Evolutionary conservation across 2,888 invertebrate genomes (phyloP).

Genomic region (Latrodectus hesperus): DNA sequence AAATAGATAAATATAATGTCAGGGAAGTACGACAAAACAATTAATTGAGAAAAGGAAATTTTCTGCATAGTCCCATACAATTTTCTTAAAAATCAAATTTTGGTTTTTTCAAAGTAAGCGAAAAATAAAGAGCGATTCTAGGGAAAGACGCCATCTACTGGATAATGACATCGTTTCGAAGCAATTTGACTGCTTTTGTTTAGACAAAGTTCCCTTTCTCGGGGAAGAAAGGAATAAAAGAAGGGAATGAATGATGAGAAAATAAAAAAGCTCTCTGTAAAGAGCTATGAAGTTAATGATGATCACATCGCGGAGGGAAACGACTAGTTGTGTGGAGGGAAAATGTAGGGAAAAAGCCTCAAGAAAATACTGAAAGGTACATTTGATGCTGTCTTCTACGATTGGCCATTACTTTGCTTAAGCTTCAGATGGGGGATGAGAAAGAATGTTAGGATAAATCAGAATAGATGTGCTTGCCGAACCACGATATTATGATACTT

Average conservation of each 20-base stretch:
- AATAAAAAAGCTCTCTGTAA: conserved; percentile 35
- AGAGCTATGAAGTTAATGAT: conserved; percentile 55
- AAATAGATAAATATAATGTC: conserved; percentile 50
- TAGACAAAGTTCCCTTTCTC: conserved; percentile 15
- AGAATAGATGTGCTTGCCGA: conserved; percentile 26
- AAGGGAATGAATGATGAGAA: background rate
- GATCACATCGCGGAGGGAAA: conserved; percentile 29
- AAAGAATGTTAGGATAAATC: conserved; percentile 1
- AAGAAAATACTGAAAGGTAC: background rate
- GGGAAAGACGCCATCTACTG: conserved; percentile 25
- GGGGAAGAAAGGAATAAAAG: conserved; percentile 7
- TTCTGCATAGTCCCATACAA: background rate
- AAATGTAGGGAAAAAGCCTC: conserved; percentile 3
- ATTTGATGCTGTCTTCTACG: background rate
- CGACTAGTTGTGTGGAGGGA: background rate
- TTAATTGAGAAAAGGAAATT: conserved; percentile 18
- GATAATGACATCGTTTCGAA: conserved; percentile 51
- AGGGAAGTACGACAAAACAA: conserved; percentile 30
- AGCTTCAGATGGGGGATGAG: background rate
- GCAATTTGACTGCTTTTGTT: conserved; percentile 52
- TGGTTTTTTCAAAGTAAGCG: background rate
- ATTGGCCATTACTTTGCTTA: conserved; percentile 15
- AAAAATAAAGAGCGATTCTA: conserved; percentile 20
- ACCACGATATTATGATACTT: background rate
- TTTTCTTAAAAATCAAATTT: no score